Base-by-base conservation (phyloP, 1,140 invertebrate species). In the Theocolax elegans region DNA sequence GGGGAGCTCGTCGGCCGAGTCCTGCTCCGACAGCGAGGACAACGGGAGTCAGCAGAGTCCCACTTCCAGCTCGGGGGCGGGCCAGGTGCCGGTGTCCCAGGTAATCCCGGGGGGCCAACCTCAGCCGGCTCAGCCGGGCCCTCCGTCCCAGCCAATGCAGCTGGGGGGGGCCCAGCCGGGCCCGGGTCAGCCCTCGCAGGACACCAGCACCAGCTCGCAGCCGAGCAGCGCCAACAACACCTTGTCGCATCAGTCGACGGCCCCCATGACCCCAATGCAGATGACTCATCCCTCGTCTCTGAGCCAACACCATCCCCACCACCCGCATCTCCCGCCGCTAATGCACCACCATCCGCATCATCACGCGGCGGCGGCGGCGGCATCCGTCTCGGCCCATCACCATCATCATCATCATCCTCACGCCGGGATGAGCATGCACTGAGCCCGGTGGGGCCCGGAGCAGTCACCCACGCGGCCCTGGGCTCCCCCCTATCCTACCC, bases 11-110 rank as follows among this genome's bases (percentile, higher is more conserved):
- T 94, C 93, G 83, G 94, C 92, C 74, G 93, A 94, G 81, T 94
- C 92, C 67, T 94, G 93, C 87, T 94, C 92, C 80, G 95, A 97
- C 86, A 95, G 93, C 71, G 95, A 96, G 86, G 95, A 96, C 87
- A 95, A 94, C 86, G 84, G 76, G 85, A 88, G 82, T 83, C 88
- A 81, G 84, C 87, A 79, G 88, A 89, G 82, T 84, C 86, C 82
- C 87, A 85, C 77, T 86, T 86, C 84, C 83, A 85, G 77, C 82
- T 83, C 83, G 91, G 81, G 78, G 68, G 80, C 82, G 76, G 79
- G 76, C 75, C 76, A 72, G 77, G 72, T 75, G 58, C 72, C 48
- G 62, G 44, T 73, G 69, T 63, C 53, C 23, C 75, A 73, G 77
- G 73, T 74, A 54, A 78, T 73, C 67, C 67, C 67, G 72, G 65